Evolutionary conservation across 2,888 invertebrate species (phyloP).

Genomic region (Epiblema foenella): DNA sequence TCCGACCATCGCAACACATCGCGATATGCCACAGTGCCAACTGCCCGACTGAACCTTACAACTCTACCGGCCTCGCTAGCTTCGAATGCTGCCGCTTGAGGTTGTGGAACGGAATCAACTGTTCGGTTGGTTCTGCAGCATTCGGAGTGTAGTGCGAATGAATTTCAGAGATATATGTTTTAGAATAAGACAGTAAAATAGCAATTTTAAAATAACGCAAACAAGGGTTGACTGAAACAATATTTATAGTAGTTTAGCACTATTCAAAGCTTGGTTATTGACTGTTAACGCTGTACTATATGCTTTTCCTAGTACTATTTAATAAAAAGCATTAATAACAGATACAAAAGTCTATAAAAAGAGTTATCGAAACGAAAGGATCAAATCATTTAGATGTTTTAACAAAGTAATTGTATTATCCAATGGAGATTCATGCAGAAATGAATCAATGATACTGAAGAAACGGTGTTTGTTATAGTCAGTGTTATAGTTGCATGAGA

Average conservation of each 20-base stretch:
- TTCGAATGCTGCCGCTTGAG: conserved; percentile 9
- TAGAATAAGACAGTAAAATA: conserved; percentile 33
- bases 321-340: conserved; percentile 76
- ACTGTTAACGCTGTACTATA: conserved; percentile 75
- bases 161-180: conserved; percentile 46
- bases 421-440: conserved; percentile 82
- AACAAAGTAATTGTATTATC: conserved; percentile 68
- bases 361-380: conserved; percentile 55
- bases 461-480: conserved; percentile 81
- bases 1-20: conserved; percentile 46
- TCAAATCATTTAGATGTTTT: conserved; percentile 54
- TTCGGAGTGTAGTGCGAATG: conserved; percentile 55
- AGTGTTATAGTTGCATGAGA: conserved; percentile 69
- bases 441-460: conserved; percentile 82
- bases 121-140: conserved; percentile 62
- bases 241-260: conserved; percentile 66
- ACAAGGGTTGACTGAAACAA: conserved; percentile 59
- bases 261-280: conserved; percentile 72
- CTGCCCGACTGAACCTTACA: conserved; percentile 10
- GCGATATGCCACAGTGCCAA: conserved; percentile 46
- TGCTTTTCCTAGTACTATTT: conserved; percentile 79
- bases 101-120: conserved; percentile 38
- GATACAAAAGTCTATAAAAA: conserved; percentile 66
- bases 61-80: conserved; percentile 13
- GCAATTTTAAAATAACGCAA: conserved; percentile 49